Conservation (phyloP, 1,140 invertebrate species). For the Drosophila biarmipes region DNA sequence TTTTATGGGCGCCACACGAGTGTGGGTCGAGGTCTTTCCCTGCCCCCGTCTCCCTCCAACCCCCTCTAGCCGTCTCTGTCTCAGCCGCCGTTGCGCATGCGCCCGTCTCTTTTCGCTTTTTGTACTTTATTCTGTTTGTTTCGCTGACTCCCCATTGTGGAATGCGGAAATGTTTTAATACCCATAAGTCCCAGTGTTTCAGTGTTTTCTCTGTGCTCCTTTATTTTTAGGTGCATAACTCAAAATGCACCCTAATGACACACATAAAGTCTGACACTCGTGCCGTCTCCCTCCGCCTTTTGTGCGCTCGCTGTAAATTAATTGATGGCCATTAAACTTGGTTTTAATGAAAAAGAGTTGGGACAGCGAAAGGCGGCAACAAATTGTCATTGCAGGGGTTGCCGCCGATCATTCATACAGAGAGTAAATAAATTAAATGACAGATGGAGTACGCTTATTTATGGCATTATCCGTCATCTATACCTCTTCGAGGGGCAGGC, state of each 20-base stretch:
- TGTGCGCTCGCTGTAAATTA: conserved; percentile 34
- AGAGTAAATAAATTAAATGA: conserved; percentile 22
- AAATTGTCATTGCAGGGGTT: conserved; percentile 33
- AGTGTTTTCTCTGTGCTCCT: conserved; percentile 10
- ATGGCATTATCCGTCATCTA: conserved; percentile 27
- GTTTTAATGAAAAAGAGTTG: conserved; percentile 38
- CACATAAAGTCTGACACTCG: conserved; percentile 34
- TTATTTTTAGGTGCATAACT: conserved; percentile 32
- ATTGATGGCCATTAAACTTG: conserved; percentile 56
- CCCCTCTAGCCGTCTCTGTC: conserved; percentile 2
- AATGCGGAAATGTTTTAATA: conserved; percentile 66
- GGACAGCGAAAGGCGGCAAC: conserved; percentile 7
- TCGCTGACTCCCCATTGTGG: conserved; percentile 16
- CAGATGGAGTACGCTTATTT: conserved; percentile 32
- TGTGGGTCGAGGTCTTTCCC: conserved; percentile 47
- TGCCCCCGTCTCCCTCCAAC: conserved; percentile 1
- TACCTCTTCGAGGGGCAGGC: not conserved
- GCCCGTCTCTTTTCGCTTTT: conserved; percentile 6
- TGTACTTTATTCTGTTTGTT: conserved; percentile 9
- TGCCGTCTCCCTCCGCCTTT: not conserved
- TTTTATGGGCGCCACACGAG: conserved; percentile 69
- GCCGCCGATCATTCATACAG: conserved; percentile 6
- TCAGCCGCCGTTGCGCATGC: conserved; percentile 24
- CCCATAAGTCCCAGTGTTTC: conserved; percentile 24
- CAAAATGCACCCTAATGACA: conserved; percentile 56